Evolutionary conservation across 2,888 invertebrate genomes (phyloP), one percentile per base, ranked within the genome.

Genomic region (Octonoba sinensis): DNA sequence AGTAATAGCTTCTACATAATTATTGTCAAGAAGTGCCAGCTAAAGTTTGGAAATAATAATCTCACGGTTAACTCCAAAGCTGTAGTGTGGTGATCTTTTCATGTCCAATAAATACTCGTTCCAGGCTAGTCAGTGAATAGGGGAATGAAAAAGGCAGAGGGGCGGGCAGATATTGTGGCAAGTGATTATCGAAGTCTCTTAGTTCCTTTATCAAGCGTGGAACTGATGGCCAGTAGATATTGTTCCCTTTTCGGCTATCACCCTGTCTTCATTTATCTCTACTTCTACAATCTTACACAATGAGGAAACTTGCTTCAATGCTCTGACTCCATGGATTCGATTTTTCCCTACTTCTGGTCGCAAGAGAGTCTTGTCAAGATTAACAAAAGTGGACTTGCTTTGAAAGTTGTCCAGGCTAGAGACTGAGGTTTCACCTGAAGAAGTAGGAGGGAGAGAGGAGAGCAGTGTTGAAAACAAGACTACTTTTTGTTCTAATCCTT

Each of bases 111-210:
- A 36, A 36, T 36, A 36, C 36, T 36, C n/a, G n/a, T n/a, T n/a
- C 36, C 36, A 36, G 36, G 36, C 36, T 36, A 11, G 36, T 36
- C 36, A 36, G 36, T 36, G 36, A 36, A 36, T 36, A n/a, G 44
- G 57, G 54, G 54, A 15, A 54, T 16, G 24, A 51, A 22, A 57
- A 22, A 11, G 20, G 47, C 12, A n/a, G 66, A 46, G 54, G 46
- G 24, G 24, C 22, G 49, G 24, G 51, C 51, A 75, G 36, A 47
- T 54, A 51, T 47, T 56, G 77, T 71, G 65, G 70, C 64, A 47
- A 77, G 71, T 77, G 77, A 77, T 77, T 77, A 77, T 77, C 77
- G 77, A 54, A 62, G 54, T 69, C 24, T 56, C 69, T 62, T 62
- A 46, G 44, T 70, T 76, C 64, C 15, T 77, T 77, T 77, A 77